Evolutionary conservation across 2,797 vertebrate species (phyloP).

Genomic region (Coluber constrictor): DNA sequence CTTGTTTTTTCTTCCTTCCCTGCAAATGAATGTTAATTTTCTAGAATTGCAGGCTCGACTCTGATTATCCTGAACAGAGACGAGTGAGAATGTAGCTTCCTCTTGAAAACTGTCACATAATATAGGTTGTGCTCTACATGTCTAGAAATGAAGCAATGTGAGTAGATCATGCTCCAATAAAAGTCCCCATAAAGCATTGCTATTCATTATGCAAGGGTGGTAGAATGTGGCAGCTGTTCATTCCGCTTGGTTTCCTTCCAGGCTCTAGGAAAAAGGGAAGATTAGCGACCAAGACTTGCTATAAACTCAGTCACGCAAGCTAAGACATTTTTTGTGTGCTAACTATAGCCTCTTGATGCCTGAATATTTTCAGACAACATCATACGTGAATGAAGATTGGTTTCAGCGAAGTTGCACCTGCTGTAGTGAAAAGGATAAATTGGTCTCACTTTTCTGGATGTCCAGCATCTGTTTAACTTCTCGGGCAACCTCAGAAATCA

Average conservation of each 20-base stretch:
- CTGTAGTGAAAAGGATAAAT: constrained; percentile 8
- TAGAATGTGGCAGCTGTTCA: constrained; percentile 6
- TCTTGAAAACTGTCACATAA: background rate
- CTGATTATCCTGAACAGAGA: background rate
- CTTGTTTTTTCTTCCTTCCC: background rate
- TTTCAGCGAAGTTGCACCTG: constrained; percentile 18
- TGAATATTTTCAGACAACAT: background rate
- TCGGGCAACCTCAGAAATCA: background rate
- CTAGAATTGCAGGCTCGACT: background rate
- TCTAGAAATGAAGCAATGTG: background rate
- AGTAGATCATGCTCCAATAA: background rate
- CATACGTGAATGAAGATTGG: background rate
- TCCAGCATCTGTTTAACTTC: background rate
- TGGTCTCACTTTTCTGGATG: background rate
- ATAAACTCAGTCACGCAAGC: background rate
- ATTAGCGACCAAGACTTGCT: background rate
- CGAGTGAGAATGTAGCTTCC: background rate
- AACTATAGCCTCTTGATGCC: background rate
- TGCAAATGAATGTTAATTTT: background rate
- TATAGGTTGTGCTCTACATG: background rate
- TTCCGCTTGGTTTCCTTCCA: background rate
- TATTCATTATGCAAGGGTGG: background rate
- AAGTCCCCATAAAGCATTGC: background rate
- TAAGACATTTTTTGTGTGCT: background rate
- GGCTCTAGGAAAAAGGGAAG: background rate